Percentiles rank a stretch among this genome's conserved stretches.
phyloP scores from a whole-genome alignment of 1,140 invertebrate genomes.

The Yoshiicerus persimilis region DNA sequence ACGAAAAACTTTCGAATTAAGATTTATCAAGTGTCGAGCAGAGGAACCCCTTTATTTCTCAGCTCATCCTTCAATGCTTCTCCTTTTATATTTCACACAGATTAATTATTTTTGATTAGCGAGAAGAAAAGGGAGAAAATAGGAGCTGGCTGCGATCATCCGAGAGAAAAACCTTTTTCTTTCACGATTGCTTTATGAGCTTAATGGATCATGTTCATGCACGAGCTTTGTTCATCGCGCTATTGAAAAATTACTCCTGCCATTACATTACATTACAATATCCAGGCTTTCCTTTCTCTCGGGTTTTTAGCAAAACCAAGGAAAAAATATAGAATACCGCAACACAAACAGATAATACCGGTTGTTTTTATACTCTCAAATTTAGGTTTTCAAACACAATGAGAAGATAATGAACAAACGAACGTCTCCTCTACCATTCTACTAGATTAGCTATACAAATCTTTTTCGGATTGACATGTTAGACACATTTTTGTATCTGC shows the following conservation, averaged over 20 bases:
- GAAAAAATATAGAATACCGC: neutral
- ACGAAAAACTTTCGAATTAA: constrained; percentile 31
- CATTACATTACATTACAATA: neutral
- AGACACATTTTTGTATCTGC: too few relatives aligned
- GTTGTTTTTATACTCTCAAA: neutral
- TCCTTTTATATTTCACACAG: constrained; percentile 35
- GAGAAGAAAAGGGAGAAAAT: constrained; percentile 35
- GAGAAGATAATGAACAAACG: neutral
- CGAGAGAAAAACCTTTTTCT: neutral
- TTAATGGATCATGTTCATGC: constrained; percentile 22
- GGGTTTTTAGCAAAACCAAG: neutral
- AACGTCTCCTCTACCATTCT: neutral
- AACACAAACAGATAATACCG: neutral
- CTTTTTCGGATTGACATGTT: neutral
- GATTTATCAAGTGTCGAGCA: constrained; percentile 42
- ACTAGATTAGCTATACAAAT: neutral
- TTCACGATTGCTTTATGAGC: constrained; percentile 13
- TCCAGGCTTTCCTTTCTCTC: neutral
- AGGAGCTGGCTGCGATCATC: neutral
- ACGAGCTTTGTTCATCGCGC: neutral
- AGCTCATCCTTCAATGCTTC: neutral
- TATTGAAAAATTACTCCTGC: constrained; percentile 18
- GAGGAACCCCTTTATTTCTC: neutral
- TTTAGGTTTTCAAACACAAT: neutral
- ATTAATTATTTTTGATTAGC: constrained; percentile 46